These are phyloP conservation scores for Athene noctua DNA, from an alignment of 2,113 vertebrate genomes.

Conservation along the genomic window DNA sequence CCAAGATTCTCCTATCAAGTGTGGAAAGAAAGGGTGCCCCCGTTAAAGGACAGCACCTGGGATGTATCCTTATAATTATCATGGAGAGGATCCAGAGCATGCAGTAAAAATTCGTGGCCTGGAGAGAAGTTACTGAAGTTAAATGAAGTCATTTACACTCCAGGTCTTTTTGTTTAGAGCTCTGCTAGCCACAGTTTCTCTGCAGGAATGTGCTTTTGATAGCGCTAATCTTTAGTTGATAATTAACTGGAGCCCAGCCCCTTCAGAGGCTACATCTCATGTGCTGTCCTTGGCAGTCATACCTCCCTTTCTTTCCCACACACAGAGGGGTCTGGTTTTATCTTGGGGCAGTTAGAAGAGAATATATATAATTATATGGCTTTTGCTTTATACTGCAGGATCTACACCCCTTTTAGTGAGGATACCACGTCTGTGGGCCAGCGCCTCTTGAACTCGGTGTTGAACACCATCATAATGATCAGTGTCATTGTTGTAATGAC, in stretches of 20 bases:
- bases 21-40: background rate
- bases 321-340: background rate
- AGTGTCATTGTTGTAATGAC: constrained; percentile 97
- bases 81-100: background rate
- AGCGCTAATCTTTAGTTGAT: background rate
- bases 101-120: background rate
- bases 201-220: background rate
- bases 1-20: background rate
- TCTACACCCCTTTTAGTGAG: constrained; percentile 95
- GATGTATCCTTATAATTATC: background rate
- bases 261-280: background rate
- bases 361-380: background rate
- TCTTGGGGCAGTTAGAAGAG: background rate
- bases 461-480: constrained; percentile 98
- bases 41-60: background rate
- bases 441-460: constrained; percentile 89
- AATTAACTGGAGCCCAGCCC: background rate
- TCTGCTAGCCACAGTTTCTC: background rate
- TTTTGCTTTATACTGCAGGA: constrained; percentile 73
- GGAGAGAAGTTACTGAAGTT: background rate
- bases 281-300: constrained; percentile 9
- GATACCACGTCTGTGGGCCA: constrained; percentile 87
- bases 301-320: constrained; percentile 12
- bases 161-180: background rate
- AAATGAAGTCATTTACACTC: background rate